A percentile compares a stretch with the other conserved stretches of the same genome.
phyloP scores from a whole-genome alignment of 92 coral and sea anemone species.

The Parazoanthus darwini region DNA sequence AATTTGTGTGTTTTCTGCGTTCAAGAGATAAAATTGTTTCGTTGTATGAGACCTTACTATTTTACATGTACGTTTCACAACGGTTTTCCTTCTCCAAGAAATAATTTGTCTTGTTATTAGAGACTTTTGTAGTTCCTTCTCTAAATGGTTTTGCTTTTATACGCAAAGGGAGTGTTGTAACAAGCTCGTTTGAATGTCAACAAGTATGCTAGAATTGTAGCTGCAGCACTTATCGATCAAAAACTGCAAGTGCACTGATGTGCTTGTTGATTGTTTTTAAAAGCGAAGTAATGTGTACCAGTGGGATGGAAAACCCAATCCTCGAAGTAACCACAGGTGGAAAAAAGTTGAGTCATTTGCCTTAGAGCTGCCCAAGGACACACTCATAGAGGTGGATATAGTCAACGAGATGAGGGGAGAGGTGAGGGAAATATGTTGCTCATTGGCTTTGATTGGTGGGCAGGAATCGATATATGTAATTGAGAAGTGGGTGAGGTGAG shows the following conservation, averaged over 20 bases:
- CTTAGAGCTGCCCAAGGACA: conserved; percentile 84
- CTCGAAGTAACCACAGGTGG: conserved; percentile 72
- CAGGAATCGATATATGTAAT: neutral
- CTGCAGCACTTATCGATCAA: neutral
- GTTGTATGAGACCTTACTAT: no score
- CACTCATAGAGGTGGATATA: conserved; percentile 88
- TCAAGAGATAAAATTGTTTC: no score
- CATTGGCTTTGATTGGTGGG: neutral
- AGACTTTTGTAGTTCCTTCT: no score
- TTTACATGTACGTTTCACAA: no score
- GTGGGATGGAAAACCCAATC: conserved; percentile 86
- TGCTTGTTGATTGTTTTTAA: neutral
- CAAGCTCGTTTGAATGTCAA: neutral
- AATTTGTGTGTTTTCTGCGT: no score
- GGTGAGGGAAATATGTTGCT: conserved; percentile 42
- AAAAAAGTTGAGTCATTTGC: conserved; percentile 68
- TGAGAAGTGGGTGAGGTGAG: neutral
- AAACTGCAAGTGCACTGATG: neutral
- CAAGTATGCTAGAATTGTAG: neutral
- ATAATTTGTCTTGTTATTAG: no score
- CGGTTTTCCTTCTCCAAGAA: no score
- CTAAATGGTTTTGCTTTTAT: no score
- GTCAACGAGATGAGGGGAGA: conserved; percentile 91
- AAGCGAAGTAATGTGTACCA: conserved; percentile 80
- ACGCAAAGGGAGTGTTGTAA: no score